These are phyloP conservation scores for Lepidonotus clava DNA, from an alignment of 2,888 invertebrate genomes.

Conservation along the genomic window DNA sequence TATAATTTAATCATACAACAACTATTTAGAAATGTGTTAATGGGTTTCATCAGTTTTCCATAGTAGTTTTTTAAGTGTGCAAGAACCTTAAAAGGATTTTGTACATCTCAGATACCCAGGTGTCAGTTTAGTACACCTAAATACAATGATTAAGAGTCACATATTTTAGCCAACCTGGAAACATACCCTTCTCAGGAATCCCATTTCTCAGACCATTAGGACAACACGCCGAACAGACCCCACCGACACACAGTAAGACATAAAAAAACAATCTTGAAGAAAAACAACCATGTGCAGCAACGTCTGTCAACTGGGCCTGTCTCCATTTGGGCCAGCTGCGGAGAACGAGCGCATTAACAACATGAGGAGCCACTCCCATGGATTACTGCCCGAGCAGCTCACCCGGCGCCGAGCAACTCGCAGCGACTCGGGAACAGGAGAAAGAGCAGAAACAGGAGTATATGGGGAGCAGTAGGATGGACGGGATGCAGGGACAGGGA, in stretches of 20 bases:
- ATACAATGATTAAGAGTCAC: too few relatives aligned
- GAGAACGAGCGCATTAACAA: slow-evolving; percentile 1
- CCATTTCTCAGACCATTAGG: too few relatives aligned
- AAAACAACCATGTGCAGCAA: not conserved
- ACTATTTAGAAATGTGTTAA: too few relatives aligned
- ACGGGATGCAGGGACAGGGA: not conserved
- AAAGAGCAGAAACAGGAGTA: not conserved
- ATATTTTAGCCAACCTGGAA: too few relatives aligned
- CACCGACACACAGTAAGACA: not conserved
- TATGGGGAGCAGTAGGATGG: not conserved
- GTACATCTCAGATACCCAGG: too few relatives aligned
- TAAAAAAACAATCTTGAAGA: not conserved
- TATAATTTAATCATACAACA: too few relatives aligned
- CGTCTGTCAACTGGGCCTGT: slow-evolving; percentile 1
- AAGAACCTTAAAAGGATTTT: too few relatives aligned
- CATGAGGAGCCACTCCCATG: slow-evolving; percentile 20
- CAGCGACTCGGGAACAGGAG: not conserved
- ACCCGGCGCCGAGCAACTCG: not conserved
- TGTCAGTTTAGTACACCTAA: too few relatives aligned
- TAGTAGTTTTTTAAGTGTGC: too few relatives aligned
- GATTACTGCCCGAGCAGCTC: not conserved
- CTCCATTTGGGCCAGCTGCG: not conserved
- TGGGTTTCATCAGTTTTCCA: too few relatives aligned
- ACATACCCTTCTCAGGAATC: too few relatives aligned
- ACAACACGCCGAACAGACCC: too few relatives aligned